These are phyloP conservation scores for Drosophila subpulchrella DNA, from an alignment of 1,140 invertebrate species.

Conservation along the genomic window DNA sequence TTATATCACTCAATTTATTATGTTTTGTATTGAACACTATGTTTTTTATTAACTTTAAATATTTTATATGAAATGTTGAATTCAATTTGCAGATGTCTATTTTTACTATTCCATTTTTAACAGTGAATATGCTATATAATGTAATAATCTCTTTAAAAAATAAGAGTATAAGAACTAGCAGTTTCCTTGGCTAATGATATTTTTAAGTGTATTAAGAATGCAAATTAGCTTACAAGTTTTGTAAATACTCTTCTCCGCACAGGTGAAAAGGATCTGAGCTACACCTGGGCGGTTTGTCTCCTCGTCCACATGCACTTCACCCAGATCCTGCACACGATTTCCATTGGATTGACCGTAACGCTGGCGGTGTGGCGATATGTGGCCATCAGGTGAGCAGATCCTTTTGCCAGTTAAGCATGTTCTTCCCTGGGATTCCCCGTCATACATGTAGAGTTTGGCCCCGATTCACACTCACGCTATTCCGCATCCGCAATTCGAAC, in stretches of 20 bases:
- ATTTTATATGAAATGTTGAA: too few species aligned
- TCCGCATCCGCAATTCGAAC: constrained; percentile 14
- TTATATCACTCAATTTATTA: too few species aligned
- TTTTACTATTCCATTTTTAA: too few species aligned
- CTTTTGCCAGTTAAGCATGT: constrained; percentile 20
- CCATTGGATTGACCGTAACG: constrained; percentile 93
- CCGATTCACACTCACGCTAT: constrained; percentile 21
- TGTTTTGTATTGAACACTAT: too few species aligned
- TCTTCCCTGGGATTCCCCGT: background rate
- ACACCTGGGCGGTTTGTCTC: constrained; percentile 89
- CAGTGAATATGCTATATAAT: too few species aligned
- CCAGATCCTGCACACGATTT: constrained; percentile 92
- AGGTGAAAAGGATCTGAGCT: constrained; percentile 87
- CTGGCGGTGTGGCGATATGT: constrained; percentile 88
- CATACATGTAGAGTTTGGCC: constrained; percentile 27
- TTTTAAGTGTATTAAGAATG: too few species aligned
- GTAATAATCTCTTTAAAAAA: too few species aligned
- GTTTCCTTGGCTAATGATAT: too few species aligned
- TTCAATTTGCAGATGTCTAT: too few species aligned
- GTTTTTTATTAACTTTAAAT: too few species aligned
- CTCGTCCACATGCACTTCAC: constrained; percentile 93
- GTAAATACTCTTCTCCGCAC: constrained; percentile 9
- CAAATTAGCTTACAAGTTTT: background rate
- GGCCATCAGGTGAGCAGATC: constrained; percentile 77
- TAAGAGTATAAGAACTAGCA: too few species aligned